phyloP scores from a whole-genome alignment of 2,888 invertebrate genomes.

The Pogonocherus hispidulus region DNA sequence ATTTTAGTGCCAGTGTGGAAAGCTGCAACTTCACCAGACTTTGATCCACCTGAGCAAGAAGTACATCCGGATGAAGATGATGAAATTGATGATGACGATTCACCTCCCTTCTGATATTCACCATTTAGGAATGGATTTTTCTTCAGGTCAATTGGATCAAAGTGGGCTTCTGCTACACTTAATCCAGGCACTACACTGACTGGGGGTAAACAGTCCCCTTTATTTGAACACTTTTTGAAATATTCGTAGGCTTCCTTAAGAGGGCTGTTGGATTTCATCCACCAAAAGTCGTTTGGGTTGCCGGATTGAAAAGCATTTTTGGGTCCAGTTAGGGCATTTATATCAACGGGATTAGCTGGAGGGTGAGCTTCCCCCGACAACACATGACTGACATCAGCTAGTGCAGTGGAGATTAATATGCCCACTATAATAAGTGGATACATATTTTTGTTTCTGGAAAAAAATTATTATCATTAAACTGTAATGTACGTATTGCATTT shows the following conservation, averaged over 20 bases:
- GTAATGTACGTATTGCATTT: too few relatives aligned
- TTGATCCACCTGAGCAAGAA: conserved; percentile 22
- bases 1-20: conserved; percentile 47
- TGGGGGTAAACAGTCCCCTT: conserved; percentile 54
- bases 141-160: conserved; percentile 48
- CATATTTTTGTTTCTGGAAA: conserved; percentile 53
- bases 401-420: conserved; percentile 55
- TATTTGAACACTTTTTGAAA: conserved; percentile 63
- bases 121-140: conserved; percentile 54
- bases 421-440: conserved; percentile 64
- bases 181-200: conserved; percentile 25
- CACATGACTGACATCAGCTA: conserved; percentile 59
- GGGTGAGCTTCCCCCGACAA: conserved; percentile 55
- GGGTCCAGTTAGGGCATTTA: conserved; percentile 50
- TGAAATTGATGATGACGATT: conserved; percentile 24
- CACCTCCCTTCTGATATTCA: conserved; percentile 39
- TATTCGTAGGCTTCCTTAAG: conserved; percentile 70
- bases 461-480: conserved; percentile 31
- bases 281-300: conserved; percentile 73
- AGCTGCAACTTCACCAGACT: conserved; percentile 29
- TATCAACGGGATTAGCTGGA: conserved; percentile 51
- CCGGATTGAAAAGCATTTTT: conserved; percentile 45
- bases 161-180: background rate
- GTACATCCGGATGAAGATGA: conserved; percentile 16
- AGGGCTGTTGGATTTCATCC: conserved; percentile 74